Base-by-base conservation (phyloP, 1,140 invertebrate genomes). In the Augochlora pura region DNA sequence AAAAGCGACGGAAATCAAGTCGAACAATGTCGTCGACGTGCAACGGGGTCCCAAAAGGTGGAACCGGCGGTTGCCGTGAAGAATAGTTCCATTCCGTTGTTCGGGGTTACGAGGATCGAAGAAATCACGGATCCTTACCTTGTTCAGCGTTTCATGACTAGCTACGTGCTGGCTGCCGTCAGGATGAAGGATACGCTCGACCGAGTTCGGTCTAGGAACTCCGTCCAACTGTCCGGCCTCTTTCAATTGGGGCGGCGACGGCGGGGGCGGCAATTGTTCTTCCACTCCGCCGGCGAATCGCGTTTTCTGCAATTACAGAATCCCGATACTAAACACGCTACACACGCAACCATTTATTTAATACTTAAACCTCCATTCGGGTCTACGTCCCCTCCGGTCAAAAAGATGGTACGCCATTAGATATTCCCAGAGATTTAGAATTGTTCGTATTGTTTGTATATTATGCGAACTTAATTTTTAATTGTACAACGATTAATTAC, bases 201-300 rank as follows among this genome's bases (percentile, higher is more conserved):
- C 90, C 23, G 91, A 91, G 87, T 91, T 91, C 59, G 88, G 89
- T 89, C 89, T 88, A 63, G 90, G 81, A 75, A 89, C 85, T 27
- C 86, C 87, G 77, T 92, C 91, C 65, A 88, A 68, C 62, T 91
- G 89, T 21, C 80, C 83, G 21, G 86, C 83, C 70, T 94, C 93
- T 70, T 94, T 93, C 38, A 93, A 82, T 60, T 91, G 86, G 2
- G 93, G 93, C 49, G 94, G 94, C n/a, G 94, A 94, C 21, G 93
- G 94, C 39, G 94, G 94, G 1, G 94, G 93, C 74, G 94, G 94
- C 73, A 94, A 90, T 72, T 94, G 93, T 80, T 95, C 94, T 70
- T 94, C 93, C 12, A 86, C 87, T 54, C 82, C 87, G 21, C 83
- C 70, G 18, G 77, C 85, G 83, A 94, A 94, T 60, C 94, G 93